Conservation (phyloP, 2,888 invertebrate species). For the Lycocerus yunnanus region DNA sequence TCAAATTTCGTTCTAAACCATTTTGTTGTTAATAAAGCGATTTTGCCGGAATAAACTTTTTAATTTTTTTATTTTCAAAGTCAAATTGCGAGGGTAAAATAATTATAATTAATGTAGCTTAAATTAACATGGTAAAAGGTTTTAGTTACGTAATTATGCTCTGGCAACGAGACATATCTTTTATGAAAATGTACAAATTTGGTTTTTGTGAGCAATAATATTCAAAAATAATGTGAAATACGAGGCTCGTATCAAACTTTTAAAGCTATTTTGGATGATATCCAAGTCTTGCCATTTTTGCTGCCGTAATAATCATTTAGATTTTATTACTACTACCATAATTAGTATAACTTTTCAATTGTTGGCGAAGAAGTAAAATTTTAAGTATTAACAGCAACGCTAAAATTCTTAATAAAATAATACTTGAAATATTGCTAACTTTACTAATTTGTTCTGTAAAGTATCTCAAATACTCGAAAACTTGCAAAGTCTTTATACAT, state of each 20-base stretch:
- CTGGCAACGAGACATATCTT: background rate
- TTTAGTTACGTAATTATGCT: background rate
- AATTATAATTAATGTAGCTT: background rate
- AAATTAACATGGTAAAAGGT: background rate
- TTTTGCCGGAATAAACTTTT: background rate
- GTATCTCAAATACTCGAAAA: background rate
- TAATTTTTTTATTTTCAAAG: background rate
- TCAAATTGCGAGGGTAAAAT: background rate
- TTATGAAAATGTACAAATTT: background rate
- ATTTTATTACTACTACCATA: too few species aligned
- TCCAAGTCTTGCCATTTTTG: background rate
- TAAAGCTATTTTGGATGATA: background rate
- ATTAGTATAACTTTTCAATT: background rate
- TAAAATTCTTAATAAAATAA: background rate
- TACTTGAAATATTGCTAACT: background rate
- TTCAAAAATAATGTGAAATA: background rate
- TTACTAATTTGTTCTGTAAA: background rate
- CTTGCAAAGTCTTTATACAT: background rate
- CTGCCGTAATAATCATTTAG: background rate
- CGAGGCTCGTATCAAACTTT: background rate
- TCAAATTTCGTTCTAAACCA: background rate
- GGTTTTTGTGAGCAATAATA: background rate
- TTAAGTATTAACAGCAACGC: background rate
- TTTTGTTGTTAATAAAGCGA: background rate
- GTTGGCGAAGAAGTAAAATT: background rate